These are phyloP conservation scores for Gambelia wislizenii DNA, from an alignment of 2,797 vertebrate species.

Conservation along the genomic window DNA sequence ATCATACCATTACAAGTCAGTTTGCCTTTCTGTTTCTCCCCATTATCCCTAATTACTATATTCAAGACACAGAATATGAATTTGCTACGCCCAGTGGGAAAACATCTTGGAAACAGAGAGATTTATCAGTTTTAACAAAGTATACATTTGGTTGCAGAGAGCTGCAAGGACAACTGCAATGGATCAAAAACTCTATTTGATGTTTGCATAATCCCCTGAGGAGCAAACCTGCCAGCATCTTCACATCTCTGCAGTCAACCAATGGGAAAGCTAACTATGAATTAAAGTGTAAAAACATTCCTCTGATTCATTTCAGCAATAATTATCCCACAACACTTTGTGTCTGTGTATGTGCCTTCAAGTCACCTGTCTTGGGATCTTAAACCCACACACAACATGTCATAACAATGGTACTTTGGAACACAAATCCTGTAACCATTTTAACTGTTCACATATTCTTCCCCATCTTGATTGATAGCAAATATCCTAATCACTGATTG, in stretches of 20 bases:
- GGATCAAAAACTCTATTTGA: conserved; percentile 18
- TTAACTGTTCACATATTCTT: not conserved
- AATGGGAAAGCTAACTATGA: conserved; percentile 12
- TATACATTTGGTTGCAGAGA: not conserved
- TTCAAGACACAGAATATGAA: not conserved
- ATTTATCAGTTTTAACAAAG: not conserved
- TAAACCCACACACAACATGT: not conserved
- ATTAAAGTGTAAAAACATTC: conserved; percentile 21
- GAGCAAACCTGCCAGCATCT: not conserved
- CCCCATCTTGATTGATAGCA: not conserved
- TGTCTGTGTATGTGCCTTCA: not conserved
- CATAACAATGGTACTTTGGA: not conserved
- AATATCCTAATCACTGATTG: no score
- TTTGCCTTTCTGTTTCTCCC: not conserved
- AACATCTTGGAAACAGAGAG: conserved; percentile 17
- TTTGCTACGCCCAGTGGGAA: not conserved
- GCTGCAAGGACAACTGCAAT: not conserved
- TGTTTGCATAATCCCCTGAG: not conserved
- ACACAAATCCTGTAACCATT: not conserved
- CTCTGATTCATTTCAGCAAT: conserved; percentile 15
- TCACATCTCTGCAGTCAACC: not conserved
- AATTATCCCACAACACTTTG: conserved; percentile 25
- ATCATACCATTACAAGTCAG: not conserved
- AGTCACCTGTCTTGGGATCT: not conserved
- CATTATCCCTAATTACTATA: conserved; percentile 4